Evolutionary conservation across 2,888 invertebrate genomes (phyloP).

Genomic region (Philereme vetulata): DNA sequence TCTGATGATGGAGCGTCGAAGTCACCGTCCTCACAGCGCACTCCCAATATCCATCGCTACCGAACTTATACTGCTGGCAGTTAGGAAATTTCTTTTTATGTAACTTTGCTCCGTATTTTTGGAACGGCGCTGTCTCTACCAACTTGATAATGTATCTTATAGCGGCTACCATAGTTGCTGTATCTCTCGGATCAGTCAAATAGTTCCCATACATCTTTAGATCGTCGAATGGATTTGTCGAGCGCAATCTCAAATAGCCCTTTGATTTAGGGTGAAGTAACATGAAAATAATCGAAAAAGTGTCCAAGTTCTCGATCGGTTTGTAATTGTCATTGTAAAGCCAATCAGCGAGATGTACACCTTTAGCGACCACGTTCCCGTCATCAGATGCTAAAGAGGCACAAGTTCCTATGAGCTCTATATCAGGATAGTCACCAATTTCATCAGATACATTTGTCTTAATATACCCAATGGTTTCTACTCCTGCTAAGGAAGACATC

Average conservation of each 20-base stretch:
- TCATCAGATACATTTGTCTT: conserved; percentile 83
- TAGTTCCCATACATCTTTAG: conserved; percentile 90
- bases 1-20: conserved; percentile 87
- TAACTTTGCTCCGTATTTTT: conserved; percentile 83
- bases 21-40: conserved; percentile 85
- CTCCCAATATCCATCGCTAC: conserved; percentile 86
- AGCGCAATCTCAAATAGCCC: conserved; percentile 86
- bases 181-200: conserved; percentile 85
- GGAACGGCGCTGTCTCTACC: conserved; percentile 83
- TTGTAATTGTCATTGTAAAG: conserved; percentile 69
- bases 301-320: conserved; percentile 69
- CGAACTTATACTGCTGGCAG: conserved; percentile 79
- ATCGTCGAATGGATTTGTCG: conserved; percentile 85
- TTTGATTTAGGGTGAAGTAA: conserved; percentile 85
- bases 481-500: conserved; percentile 79
- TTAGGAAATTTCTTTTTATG: conserved; percentile 81
- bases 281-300: conserved; percentile 81
- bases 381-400: conserved; percentile 83
- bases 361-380: conserved; percentile 70
- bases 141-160: conserved; percentile 82
- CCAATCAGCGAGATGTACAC: conserved; percentile 67
- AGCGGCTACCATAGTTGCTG: conserved; percentile 84
- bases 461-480: conserved; percentile 84
- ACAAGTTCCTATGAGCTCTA: conserved; percentile 85
- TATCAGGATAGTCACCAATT: conserved; percentile 83